Base-by-base conservation (phyloP, 2,797 vertebrate species). In the Sphenodon punctatus region DNA sequence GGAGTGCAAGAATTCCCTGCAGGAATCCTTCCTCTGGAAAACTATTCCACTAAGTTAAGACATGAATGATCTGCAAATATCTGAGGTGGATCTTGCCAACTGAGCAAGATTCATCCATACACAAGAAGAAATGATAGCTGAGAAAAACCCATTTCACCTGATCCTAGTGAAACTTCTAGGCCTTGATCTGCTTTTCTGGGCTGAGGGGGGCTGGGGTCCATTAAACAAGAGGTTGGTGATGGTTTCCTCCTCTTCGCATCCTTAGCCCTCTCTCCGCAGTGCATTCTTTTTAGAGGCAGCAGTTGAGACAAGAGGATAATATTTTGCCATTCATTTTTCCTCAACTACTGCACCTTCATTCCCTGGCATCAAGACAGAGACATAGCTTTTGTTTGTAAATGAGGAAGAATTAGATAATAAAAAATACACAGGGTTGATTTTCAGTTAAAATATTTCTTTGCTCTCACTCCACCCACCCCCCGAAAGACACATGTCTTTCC, bases 401-500 rank as follows among this genome's bases (percentile, higher is more conserved):
- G 56, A 64, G 41, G 64, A 25, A 49, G 48, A 32, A 42, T 42
- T 63, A 63, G 39, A 83, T 89, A 85, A 87, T 75, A 82, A 36
- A 55, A 88, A 89, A 79, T 67, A 86, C n/a, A 20, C 84, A 84
- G 27, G 45, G 45, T 58, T 88, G 89, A 59, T 0, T 59, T 86
- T 87, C 73, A 88, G 60, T 75, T 61, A 72, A 92, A 90, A 87
- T 78, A 76, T 53, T 76, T 90, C 80, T 78, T 71, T n/a, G n/a
- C n/a, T n/a, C n/a, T n/a, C n/a, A n/a, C n/a, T n/a, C n/a, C n/a
- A n/a, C n/a, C n/a, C n/a, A n/a, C n/a, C 6, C n/a, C n/a, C 84
- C 87, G 69, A 72, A 88, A 87, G 91, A 75, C 79, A 74, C 85
- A 66, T 91, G 73, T 89, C 82, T 84, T 90, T 84, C 19, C 61